Percentiles rank a stretch among this genome's conserved stretches.
Evolutionary conservation across 2,888 invertebrate genomes (phyloP).

Genomic region (Euproctis similis): DNA sequence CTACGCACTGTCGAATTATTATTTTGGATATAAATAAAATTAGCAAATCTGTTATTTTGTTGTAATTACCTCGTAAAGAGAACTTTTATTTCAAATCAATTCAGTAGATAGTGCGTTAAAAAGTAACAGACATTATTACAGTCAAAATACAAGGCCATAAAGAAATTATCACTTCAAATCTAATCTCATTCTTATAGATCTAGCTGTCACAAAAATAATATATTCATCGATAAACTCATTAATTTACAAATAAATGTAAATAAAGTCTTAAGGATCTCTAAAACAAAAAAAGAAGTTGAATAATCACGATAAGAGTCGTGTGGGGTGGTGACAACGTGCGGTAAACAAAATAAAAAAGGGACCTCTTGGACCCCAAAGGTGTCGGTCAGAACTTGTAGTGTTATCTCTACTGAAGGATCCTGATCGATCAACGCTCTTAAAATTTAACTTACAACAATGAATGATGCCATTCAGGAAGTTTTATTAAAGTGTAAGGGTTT

Average conservation of each 20-base stretch:
- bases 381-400: conserved; percentile 50
- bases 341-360: conserved; percentile 31
- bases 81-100: too few species aligned
- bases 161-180: too few species aligned
- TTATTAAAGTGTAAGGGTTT: too few species aligned
- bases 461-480: conserved; percentile 25
- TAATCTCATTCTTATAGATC: too few species aligned
- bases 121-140: too few species aligned
- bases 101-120: too few species aligned
- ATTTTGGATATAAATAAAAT: too few species aligned
- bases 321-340: conserved; percentile 47
- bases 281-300: conserved; percentile 15
- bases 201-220: neutral
- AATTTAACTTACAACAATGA: conserved; percentile 50
- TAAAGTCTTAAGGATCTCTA: conserved; percentile 16
- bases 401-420: conserved; percentile 51
- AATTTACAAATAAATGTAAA: neutral
- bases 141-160: too few species aligned
- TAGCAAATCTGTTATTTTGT: too few species aligned
- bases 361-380: conserved; percentile 35
- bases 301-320: conserved; percentile 47
- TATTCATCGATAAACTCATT: neutral
- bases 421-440: conserved; percentile 60
- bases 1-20: too few species aligned
- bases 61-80: too few species aligned